phyloP scores from a whole-genome alignment of 2,113 vertebrate genomes.

The Leiothrix lutea region DNA sequence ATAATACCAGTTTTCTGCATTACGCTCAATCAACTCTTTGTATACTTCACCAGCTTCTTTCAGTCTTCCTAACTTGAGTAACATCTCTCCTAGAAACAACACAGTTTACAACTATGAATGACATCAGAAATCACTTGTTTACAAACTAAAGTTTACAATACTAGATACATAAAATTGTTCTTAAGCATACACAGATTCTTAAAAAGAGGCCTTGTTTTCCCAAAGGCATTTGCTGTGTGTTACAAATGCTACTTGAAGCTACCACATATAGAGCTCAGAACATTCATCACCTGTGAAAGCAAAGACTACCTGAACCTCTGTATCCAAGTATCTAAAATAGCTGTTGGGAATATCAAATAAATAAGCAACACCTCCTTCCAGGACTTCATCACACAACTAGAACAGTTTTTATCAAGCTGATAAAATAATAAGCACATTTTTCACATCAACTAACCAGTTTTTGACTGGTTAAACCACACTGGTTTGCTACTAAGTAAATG shows the following conservation, averaged over 20 bases:
- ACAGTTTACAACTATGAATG: neutral
- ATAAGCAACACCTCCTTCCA: neutral
- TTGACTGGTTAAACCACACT: neutral
- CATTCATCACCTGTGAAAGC: neutral
- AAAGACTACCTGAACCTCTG: neutral
- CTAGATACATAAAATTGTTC: accelerated
- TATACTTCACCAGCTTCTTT: conserved; percentile 79
- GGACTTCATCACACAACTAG: neutral
- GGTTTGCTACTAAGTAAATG: neutral
- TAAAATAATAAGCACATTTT: neutral
- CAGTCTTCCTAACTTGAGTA: conserved; percentile 77
- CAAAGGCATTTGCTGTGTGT: neutral
- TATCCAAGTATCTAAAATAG: neutral
- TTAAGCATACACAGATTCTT: neutral
- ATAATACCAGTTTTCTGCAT: conserved; percentile 82
- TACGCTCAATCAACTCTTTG: conserved; percentile 75
- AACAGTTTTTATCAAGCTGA: neutral
- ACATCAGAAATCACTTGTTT: neutral
- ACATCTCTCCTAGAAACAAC: conserved; percentile 75
- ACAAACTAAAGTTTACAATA: neutral
- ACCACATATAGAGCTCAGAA: neutral
- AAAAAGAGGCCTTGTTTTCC: neutral
- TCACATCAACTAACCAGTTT: neutral
- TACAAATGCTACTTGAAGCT: neutral
- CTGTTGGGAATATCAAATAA: neutral